Evolutionary conservation across 2,888 invertebrate genomes (phyloP).

Genomic region (Fragum fragum): DNA sequence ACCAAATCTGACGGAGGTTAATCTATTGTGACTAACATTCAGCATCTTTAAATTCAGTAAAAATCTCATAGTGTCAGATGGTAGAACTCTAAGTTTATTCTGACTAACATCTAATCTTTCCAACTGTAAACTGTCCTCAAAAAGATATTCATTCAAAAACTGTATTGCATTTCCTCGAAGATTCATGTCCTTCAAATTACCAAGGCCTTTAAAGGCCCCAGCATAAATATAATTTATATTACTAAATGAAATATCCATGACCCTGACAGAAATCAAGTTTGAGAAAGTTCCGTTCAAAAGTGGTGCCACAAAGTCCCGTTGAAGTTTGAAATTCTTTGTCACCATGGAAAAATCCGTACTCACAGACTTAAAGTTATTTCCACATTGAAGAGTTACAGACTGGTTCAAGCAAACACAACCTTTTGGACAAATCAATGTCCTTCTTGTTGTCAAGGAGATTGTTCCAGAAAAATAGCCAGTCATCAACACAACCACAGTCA

Average conservation of each 20-base stretch:
- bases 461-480: background rate
- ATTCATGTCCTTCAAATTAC: conserved; percentile 58
- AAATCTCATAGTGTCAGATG: conserved; percentile 70
- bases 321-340: conserved; percentile 62
- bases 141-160: conserved; percentile 69
- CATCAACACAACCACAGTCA: background rate
- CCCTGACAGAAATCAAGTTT: conserved; percentile 55
- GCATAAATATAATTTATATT: conserved; percentile 62
- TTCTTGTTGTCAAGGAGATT: conserved; percentile 15
- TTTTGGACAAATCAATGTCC: conserved; percentile 45
- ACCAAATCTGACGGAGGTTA: conserved; percentile 72
- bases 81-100: conserved; percentile 73
- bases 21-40: conserved; percentile 77
- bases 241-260: conserved; percentile 64
- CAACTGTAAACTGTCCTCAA: conserved; percentile 68
- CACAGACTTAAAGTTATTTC: conserved; percentile 36
- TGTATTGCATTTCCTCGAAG: conserved; percentile 71
- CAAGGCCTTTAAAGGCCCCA: conserved; percentile 64
- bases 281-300: conserved; percentile 68
- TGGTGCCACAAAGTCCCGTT: conserved; percentile 67
- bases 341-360: conserved; percentile 37
- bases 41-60: conserved; percentile 72
- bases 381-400: conserved; percentile 39
- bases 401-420: conserved; percentile 42
- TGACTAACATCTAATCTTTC: conserved; percentile 76